Base-by-base conservation (phyloP, 2,888 invertebrate genomes). In the Latrodectus hesperus region DNA sequence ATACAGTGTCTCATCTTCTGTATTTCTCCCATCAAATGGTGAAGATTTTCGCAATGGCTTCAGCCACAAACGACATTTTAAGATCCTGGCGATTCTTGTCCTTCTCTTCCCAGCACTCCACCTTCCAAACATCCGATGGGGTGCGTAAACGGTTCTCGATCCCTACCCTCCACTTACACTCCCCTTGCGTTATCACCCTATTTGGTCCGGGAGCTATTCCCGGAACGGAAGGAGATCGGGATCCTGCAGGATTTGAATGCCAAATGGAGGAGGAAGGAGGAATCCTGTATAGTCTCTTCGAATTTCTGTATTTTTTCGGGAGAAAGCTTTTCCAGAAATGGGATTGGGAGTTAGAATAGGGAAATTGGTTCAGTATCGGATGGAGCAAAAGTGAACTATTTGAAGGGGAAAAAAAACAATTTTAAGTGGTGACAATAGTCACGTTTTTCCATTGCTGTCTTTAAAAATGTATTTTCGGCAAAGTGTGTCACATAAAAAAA, bases 1-100 rank as follows among this genome's bases (percentile, higher is more conserved):
- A 49, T 17, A 22, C 67, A 17, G 67, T n/a, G 60, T 60, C 60
- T 60, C n/a, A 60, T 60, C 60, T 16, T 60, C 60, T 12, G 60
- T 11, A 60, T 60, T 60, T 60, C 10, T 11, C 14, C 60, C 60
- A 16, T 60, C 60, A n/a, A 60, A 60, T 60, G 60, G 60, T 16
- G 60, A 60, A 60, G 12, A 60, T 12, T 60, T 11, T 60, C 10
- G 10, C 10, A n/a, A 60, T 60, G 60, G 60, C 60, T 60, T n/a
- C 82, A 67, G 75, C 82, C 82, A 60, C 82, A 82, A 82, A 82
- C 75, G 75, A 82, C 82, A 82, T 75, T 82, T 82, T 82, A 82
- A 82, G 82, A 75, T 82, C 81, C 74, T 72, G 60, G 49, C 53
- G 73, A 81, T 81, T 53, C 73, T 81, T 81, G 73, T 81, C 81